Percentiles rank a stretch among this genome's conserved stretches.
Conservation (phyloP, 2,888 invertebrate species). For the Punctoribates punctum region DNA sequence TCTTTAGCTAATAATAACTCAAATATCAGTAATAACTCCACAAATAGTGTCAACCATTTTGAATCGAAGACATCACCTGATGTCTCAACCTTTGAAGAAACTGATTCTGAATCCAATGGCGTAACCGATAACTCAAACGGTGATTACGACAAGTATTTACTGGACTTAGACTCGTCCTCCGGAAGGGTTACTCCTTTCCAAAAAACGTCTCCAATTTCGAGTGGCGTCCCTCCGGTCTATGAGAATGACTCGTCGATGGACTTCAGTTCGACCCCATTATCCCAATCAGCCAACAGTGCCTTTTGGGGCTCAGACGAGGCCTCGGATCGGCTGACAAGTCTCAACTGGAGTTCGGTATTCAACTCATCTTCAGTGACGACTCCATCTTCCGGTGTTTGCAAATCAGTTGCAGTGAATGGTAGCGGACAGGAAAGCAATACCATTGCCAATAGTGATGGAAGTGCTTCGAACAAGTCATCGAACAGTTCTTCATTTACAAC, state of each 20-base stretch:
- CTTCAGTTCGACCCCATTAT: constrained; percentile 3
- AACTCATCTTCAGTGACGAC: constrained; percentile 60
- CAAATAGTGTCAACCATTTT: neutral
- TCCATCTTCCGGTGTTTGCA: constrained; percentile 38
- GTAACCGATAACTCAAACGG: constrained; percentile 8
- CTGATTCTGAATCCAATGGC: neutral
- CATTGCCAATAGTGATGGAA: constrained; percentile 15
- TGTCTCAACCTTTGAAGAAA: neutral
- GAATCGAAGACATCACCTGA: neutral
- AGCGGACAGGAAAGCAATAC: constrained; percentile 22
- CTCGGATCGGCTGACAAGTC: constrained; percentile 69
- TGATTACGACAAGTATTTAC: constrained; percentile 47
- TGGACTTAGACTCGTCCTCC: constrained; percentile 45
- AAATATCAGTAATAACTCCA: neutral
- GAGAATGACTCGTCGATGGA: constrained; percentile 2
- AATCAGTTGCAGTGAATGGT: constrained; percentile 21
- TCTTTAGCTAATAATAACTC: neutral
- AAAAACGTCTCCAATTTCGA: neutral
- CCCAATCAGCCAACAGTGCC: constrained; percentile 42
- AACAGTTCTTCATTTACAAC: constrained; percentile 44
- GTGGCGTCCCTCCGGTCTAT: neutral
- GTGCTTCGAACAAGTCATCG: constrained; percentile 30
- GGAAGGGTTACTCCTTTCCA: constrained; percentile 47
- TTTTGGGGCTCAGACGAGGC: constrained; percentile 50
- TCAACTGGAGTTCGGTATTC: constrained; percentile 87